Evolutionary conservation across 2,888 invertebrate genomes (phyloP), one percentile per base, ranked within the genome.

Genomic region (Drosophila anceps): DNA sequence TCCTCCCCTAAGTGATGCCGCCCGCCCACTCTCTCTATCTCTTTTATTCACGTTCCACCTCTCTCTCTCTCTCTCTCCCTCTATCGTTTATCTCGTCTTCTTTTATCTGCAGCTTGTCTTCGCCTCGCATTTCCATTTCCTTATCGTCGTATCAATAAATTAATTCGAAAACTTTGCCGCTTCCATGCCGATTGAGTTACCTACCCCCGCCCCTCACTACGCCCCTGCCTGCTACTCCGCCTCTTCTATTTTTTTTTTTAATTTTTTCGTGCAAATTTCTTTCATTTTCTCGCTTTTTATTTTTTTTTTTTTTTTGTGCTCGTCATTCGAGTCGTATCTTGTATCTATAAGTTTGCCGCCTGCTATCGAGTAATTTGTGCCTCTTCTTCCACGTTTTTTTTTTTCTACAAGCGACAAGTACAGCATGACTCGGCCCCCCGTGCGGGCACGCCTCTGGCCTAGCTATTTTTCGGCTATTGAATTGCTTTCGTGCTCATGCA

Each of bases 401-500:
- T 39, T 41, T 54, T 27, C n/a, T 29, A 60, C 72, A 57, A 55
- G 39, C 44, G 55, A 63, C 62, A 67, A 67, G 61, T 68, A 54
- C 48, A 63, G 69, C 71, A 58, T 24, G 60, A n/a, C n/a, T 10
- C 27, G 9, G 58, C 61, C 37, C 15, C 39, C 48, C 33, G 9
- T 3, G 24, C 24, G 13, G 41, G 10, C 46, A 18, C 41, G 31
- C 15, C 41, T 39, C 41, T 61, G 60, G 24, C 59, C 44, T 15
- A 33, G 58, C 65, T 69, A 73, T 69, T 69, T 75, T 75, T 70
- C 39, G 73, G 70, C 79, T 75, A 76, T 82, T 71, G 80, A 88
- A 86, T 86, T 90, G 88, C 76, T 88, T 88, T 84, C 81, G 81
- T 90, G 88, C 84, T 90, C 88, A 88, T 88, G 84, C 88, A 88